A percentile compares a stretch with the other conserved stretches of the same genome.
Conservation (phyloP, 2,888 invertebrate genomes). For the Tridacna crocea region DNA sequence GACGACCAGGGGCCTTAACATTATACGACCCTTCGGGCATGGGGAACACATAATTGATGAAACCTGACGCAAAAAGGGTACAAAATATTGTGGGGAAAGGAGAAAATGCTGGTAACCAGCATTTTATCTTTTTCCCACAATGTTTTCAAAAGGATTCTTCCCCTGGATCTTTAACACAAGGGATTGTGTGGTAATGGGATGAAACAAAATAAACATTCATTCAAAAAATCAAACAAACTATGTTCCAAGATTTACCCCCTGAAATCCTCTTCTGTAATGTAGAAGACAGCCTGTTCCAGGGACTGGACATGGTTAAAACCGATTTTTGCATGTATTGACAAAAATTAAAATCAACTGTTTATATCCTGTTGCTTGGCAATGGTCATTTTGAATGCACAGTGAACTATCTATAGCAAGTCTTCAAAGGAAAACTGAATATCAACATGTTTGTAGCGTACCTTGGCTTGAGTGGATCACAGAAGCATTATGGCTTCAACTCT, state of each 20-base stretch:
- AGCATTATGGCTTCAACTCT: no score
- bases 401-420: background rate
- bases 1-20: no score
- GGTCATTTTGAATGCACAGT: background rate
- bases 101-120: background rate
- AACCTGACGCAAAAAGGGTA: no score
- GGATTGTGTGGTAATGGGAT: background rate
- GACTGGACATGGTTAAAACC: constrained; percentile 39
- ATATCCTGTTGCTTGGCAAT: no score
- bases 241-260: constrained; percentile 37
- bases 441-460: no score
- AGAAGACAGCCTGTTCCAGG: constrained; percentile 56
- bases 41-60: no score
- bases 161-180: background rate
- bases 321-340: no score
- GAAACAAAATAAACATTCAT: background rate
- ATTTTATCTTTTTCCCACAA: background rate
- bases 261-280: constrained; percentile 46
- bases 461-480: no score
- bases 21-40: no score
- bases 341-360: no score
- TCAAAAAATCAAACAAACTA: no score
- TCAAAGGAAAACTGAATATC: background rate
- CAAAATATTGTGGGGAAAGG: background rate
- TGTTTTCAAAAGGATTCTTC: background rate